Evolutionary conservation across 2,797 vertebrate genomes (phyloP).

Genomic region (Momotus momota): DNA sequence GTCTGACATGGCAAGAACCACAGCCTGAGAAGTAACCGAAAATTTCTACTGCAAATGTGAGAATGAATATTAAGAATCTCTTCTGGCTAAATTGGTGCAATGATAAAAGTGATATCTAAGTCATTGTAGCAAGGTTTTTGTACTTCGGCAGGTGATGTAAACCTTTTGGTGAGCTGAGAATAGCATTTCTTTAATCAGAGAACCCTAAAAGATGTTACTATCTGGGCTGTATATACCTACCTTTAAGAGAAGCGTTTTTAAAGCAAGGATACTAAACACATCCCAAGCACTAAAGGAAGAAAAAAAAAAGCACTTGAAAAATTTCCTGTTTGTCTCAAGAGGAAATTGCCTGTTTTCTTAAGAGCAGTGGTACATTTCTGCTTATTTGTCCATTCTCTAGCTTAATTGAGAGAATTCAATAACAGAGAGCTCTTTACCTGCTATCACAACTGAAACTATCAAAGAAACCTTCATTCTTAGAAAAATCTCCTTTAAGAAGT

Average conservation of each 20-base stretch:
- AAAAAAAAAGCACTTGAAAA: slow-evolving; percentile 32
- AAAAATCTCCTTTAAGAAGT: background rate
- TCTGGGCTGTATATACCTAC: background rate
- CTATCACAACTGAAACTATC: background rate
- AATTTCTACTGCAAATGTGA: background rate
- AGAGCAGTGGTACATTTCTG: background rate
- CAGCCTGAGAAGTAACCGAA: background rate
- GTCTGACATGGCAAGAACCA: background rate
- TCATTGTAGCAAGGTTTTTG: background rate
- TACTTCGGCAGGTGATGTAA: background rate
- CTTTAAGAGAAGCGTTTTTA: background rate
- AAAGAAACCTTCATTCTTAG: background rate
- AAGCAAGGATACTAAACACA: background rate
- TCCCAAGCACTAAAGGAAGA: background rate
- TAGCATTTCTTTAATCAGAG: background rate
- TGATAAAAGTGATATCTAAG: background rate
- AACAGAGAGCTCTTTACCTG: background rate
- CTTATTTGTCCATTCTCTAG: background rate
- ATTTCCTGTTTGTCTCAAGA: slow-evolving; percentile 52
- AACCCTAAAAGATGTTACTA: background rate
- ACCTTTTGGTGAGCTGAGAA: accelerated
- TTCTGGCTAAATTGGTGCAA: background rate
- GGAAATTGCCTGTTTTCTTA: slow-evolving; percentile 49
- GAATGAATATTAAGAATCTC: background rate
- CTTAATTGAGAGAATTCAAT: background rate